Evolutionary conservation across 1,140 invertebrate genomes (phyloP).

Genomic region (Drosophila rufa): DNA sequence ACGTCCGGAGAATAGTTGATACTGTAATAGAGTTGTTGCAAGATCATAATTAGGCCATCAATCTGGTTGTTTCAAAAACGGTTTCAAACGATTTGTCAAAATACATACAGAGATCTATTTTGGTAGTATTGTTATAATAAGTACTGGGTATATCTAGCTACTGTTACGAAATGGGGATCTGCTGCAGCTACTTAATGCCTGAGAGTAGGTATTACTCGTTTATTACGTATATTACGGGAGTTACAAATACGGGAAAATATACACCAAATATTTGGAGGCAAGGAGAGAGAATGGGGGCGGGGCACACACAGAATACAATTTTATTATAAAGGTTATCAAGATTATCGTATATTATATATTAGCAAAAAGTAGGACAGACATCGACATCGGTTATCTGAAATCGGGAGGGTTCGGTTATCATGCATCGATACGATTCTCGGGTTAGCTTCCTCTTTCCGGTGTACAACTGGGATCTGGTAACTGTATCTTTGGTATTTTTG

Average conservation of each 20-base stretch:
- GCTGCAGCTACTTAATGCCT: conserved; percentile 29
- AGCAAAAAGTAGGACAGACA: conserved; percentile 39
- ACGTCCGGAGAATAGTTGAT: conserved; percentile 83
- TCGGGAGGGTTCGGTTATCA: conserved; percentile 19
- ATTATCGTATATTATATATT: conserved; percentile 13
- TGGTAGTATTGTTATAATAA: conserved; percentile 26
- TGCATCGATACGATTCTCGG: conserved; percentile 23
- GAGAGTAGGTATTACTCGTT: conserved; percentile 16
- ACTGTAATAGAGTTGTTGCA: conserved; percentile 82
- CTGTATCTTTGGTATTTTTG: not conserved
- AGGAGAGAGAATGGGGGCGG: conserved; percentile 1
- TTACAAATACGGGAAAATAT: conserved; percentile 36
- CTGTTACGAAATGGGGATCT: conserved; percentile 46
- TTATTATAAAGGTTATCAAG: conserved; percentile 2
- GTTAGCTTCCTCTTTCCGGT: conserved; percentile 20
- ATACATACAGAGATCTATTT: conserved; percentile 48
- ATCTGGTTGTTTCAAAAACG: conserved; percentile 50
- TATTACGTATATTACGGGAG: conserved; percentile 40
- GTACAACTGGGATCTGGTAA: conserved; percentile 16
- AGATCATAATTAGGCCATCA: conserved; percentile 76
- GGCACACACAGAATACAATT: conserved; percentile 32
- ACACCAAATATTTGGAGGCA: conserved; percentile 37
- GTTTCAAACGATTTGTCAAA: conserved; percentile 59
- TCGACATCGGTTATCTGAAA: conserved; percentile 28
- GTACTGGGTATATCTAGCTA: conserved; percentile 41